A percentile compares a stretch with the other conserved stretches of the same genome.
Conservation (phyloP, 2,797 vertebrate genomes). For the Buceros bicornis region DNA sequence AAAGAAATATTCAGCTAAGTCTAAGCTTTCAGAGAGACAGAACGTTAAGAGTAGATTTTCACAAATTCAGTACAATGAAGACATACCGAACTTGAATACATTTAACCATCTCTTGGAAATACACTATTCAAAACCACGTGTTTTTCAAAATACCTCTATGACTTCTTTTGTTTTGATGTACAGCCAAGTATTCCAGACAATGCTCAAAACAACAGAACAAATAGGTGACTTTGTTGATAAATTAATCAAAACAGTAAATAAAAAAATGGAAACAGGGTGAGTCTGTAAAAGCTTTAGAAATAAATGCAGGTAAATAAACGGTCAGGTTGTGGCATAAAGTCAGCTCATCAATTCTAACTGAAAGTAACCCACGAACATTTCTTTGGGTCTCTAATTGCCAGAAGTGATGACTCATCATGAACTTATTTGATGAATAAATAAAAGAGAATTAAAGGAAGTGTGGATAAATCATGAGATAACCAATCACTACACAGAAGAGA, state of each 20-base stretch:
- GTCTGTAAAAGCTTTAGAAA: no score
- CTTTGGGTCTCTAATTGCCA: not conserved
- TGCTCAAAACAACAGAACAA: not conserved
- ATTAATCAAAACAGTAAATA: not conserved
- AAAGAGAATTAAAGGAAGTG: no score
- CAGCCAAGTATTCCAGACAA: not conserved
- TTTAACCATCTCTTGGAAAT: not conserved
- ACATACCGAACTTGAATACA: not conserved
- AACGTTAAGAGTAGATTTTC: not conserved
- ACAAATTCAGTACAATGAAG: not conserved
- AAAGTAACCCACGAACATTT: not conserved
- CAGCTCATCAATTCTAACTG: not conserved
- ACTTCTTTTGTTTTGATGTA: not conserved
- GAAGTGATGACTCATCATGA: not conserved
- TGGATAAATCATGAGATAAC: not conserved
- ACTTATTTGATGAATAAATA: not conserved
- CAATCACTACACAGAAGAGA: not conserved
- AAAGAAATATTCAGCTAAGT: not conserved
- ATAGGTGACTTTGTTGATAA: not conserved
- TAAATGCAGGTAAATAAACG: not conserved
- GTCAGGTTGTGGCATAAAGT: not conserved
- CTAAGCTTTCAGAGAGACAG: not conserved
- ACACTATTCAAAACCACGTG: not conserved
- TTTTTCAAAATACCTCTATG: not conserved
- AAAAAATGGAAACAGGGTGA: not conserved